Evolutionary conservation across 2,888 invertebrate genomes (phyloP).

Genomic region (Diarsia brunnea): DNA sequence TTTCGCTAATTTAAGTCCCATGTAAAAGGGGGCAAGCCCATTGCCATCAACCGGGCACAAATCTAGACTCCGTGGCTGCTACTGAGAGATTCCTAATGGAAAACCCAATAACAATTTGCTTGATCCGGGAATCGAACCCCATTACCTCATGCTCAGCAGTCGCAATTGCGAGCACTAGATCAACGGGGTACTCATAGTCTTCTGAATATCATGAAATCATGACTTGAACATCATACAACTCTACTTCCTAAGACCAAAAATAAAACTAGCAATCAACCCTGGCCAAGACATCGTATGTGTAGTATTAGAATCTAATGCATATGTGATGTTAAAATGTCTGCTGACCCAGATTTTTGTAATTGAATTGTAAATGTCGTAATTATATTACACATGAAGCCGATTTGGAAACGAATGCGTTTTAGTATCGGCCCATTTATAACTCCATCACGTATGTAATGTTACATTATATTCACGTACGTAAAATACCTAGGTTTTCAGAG

Average conservation of each 20-base stretch:
- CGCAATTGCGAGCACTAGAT: too few species aligned
- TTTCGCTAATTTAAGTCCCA: too few species aligned
- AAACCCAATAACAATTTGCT: too few species aligned
- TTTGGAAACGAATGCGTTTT: conserved; percentile 64
- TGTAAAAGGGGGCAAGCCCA: too few species aligned
- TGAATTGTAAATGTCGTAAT: conserved; percentile 75
- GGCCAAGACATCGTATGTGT: conserved; percentile 10
- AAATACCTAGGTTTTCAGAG: not conserved
- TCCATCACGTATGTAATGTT: conserved; percentile 34
- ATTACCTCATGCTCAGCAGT: too few species aligned
- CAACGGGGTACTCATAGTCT: too few species aligned
- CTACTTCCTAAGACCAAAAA: not conserved
- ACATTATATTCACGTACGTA: not conserved
- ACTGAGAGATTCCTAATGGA: too few species aligned
- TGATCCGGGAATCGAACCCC: too few species aligned
- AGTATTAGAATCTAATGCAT: conserved; percentile 38
- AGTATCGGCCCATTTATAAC: conserved; percentile 46
- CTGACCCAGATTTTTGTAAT: conserved; percentile 62
- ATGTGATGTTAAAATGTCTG: conserved; percentile 44
- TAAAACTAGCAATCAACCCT: conserved; percentile 5
- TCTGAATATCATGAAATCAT: too few species aligned
- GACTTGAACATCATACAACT: too few species aligned
- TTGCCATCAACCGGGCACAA: too few species aligned
- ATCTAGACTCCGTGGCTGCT: too few species aligned
- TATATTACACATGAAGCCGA: conserved; percentile 69